Conservation (phyloP, 2,888 invertebrate genomes). For the Hipparchia semele region DNA sequence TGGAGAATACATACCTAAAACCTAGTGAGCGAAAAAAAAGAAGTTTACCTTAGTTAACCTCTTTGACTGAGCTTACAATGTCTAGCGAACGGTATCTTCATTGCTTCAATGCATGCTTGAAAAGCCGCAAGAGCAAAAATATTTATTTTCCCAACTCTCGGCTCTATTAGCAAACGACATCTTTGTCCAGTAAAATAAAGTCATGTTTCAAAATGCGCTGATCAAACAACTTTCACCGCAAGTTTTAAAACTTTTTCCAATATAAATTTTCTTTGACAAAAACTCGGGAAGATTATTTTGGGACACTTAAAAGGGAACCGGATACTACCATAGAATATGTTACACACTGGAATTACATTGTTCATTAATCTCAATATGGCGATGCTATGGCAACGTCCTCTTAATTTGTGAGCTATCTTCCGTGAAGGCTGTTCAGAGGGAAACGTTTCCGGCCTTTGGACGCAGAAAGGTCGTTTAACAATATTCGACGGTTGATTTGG, state of each 20-base stretch:
- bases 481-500: slow-evolving; percentile 8
- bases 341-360: not conserved
- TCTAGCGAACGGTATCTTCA: no score
- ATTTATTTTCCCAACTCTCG: no score
- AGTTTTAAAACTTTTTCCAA: no score
- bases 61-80: no score
- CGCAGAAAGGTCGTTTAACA: slow-evolving; percentile 14
- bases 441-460: slow-evolving; percentile 22
- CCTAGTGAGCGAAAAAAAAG: no score
- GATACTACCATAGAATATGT: not conserved
- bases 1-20: not conserved
- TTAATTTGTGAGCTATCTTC: slow-evolving; percentile 12
- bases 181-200: no score
- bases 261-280: not conserved
- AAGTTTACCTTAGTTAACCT: no score
- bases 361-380: slow-evolving; percentile 8
- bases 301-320: not conserved
- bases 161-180: no score
- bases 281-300: not conserved
- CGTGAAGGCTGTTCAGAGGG: slow-evolving; percentile 11
- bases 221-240: no score
- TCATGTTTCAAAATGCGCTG: no score
- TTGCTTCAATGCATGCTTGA: no score
- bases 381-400: slow-evolving; percentile 20
- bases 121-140: no score